phyloP scores from a whole-genome alignment of 1,140 invertebrate species.

The Hycleus phaleratus region DNA sequence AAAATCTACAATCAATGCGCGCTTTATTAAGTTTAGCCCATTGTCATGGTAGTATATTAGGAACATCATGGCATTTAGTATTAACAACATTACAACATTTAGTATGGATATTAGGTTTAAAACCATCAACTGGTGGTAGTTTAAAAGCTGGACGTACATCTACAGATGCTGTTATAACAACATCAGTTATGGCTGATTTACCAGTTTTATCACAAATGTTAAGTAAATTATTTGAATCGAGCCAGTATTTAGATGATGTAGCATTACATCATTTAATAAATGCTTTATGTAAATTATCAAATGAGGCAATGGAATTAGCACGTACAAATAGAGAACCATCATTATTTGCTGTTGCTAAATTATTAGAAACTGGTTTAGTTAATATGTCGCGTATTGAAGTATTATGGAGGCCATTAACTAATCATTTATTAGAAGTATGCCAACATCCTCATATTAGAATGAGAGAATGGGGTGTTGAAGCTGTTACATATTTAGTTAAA shows the following conservation, averaged over 20 bases:
- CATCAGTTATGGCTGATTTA: slow-evolving; percentile 91
- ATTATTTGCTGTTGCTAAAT: slow-evolving; percentile 93
- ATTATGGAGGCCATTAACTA: slow-evolving; percentile 93
- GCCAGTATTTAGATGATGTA: slow-evolving; percentile 88
- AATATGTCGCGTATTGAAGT: slow-evolving; percentile 91
- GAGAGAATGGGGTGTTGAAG: slow-evolving; percentile 96
- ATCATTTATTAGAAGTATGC: slow-evolving; percentile 92
- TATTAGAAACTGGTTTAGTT: slow-evolving; percentile 91
- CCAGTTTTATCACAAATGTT: slow-evolving; percentile 90
- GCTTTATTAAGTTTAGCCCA: slow-evolving; percentile 82
- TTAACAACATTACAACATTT: slow-evolving; percentile 93
- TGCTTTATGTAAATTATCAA: slow-evolving; percentile 90
- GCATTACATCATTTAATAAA: slow-evolving; percentile 94
- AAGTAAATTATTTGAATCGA: slow-evolving; percentile 89
- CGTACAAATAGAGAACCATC: slow-evolving; percentile 96
- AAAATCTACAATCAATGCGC: slow-evolving; percentile 95
- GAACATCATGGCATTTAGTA: slow-evolving; percentile 91
- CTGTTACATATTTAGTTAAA: slow-evolving; percentile 90
- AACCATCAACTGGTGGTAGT: slow-evolving; percentile 86
- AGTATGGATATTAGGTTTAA: slow-evolving; percentile 95
- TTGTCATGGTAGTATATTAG: slow-evolving; percentile 85
- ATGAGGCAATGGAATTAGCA: slow-evolving; percentile 95
- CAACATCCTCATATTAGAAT: slow-evolving; percentile 91
- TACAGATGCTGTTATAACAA: slow-evolving; percentile 87
- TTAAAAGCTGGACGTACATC: slow-evolving; percentile 67